A percentile compares a stretch with the other conserved stretches of the same genome.
Conservation (phyloP, 92 coral and sea anemone genomes). For the Epizoanthus scotinus region DNA sequence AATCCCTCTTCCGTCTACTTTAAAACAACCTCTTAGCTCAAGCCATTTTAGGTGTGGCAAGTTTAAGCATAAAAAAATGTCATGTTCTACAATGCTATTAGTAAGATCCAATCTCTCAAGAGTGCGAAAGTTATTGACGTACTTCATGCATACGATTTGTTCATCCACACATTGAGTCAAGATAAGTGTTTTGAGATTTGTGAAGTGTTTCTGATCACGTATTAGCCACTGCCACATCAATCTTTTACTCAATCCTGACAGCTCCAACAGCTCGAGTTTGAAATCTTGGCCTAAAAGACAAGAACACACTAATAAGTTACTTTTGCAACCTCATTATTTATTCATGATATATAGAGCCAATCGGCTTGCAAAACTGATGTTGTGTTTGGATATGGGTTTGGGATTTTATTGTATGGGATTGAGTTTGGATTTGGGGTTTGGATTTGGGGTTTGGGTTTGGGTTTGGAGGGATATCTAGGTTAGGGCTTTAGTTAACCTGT, state of each 20-base stretch:
- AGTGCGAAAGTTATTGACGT: background rate
- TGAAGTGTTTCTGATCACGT: background rate
- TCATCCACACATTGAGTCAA: background rate
- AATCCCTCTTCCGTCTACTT: constrained; percentile 10
- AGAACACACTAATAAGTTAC: too few relatives aligned
- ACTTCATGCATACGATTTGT: background rate
- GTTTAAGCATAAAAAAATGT: background rate
- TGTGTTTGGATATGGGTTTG: too few relatives aligned
- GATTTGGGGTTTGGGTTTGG: too few relatives aligned
- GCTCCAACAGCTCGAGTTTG: constrained; percentile 18
- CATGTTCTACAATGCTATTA: background rate
- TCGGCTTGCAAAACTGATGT: too few relatives aligned
- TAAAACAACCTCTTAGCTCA: constrained; percentile 17
- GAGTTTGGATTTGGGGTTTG: too few relatives aligned
- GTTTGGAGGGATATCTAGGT: too few relatives aligned
- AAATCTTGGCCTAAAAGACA: background rate
- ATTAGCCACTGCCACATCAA: background rate
- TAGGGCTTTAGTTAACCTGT: too few relatives aligned
- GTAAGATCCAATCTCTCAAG: constrained; percentile 22
- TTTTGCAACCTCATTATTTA: too few relatives aligned
- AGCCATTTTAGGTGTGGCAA: constrained; percentile 10
- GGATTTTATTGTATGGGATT: too few relatives aligned
- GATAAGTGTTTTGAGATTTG: constrained; percentile 13
- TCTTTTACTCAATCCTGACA: constrained; percentile 10
- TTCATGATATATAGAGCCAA: too few relatives aligned